A percentile compares a stretch with the other conserved stretches of the same genome.
phyloP scores from a whole-genome alignment of 1,140 invertebrate species.

The Monochamus saltuarius region DNA sequence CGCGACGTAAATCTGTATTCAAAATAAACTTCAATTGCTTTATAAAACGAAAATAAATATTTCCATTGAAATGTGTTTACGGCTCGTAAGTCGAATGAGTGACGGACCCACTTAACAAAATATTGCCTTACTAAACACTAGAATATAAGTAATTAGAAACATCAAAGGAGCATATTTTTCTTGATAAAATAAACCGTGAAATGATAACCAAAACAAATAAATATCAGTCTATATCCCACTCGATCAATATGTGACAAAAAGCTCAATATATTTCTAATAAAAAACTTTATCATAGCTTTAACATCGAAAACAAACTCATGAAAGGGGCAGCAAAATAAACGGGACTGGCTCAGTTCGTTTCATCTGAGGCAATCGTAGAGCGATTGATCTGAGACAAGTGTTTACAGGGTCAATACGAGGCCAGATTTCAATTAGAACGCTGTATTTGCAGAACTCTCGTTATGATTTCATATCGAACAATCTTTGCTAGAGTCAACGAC shows the following conservation, averaged over 20 bases:
- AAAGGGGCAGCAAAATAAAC: slow-evolving; percentile 22
- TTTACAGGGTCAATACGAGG: slow-evolving; percentile 48
- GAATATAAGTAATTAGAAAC: no score
- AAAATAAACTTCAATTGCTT: no score
- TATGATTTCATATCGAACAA: slow-evolving; percentile 50
- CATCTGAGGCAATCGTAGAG: slow-evolving; percentile 6
- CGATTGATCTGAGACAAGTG: slow-evolving; percentile 41
- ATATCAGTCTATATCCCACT: neutral
- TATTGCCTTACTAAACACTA: no score
- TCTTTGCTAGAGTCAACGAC: slow-evolving; percentile 30
- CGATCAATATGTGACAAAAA: slow-evolving; percentile 16
- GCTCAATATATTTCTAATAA: slow-evolving; percentile 20
- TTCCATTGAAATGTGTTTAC: no score
- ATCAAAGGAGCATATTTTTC: no score
- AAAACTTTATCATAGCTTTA: slow-evolving; percentile 21
- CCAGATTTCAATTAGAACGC: slow-evolving; percentile 49
- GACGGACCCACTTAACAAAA: no score
- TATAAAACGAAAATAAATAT: no score
- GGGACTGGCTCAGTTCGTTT: slow-evolving; percentile 13
- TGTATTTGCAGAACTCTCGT: slow-evolving; percentile 48
- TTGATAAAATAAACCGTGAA: no score
- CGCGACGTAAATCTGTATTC: no score
- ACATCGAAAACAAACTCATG: slow-evolving; percentile 27
- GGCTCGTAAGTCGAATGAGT: no score
- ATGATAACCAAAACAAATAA: no score